These are phyloP conservation scores for Crotalus viridis DNA, from an alignment of 2,113 vertebrate species.

Conservation along the genomic window DNA sequence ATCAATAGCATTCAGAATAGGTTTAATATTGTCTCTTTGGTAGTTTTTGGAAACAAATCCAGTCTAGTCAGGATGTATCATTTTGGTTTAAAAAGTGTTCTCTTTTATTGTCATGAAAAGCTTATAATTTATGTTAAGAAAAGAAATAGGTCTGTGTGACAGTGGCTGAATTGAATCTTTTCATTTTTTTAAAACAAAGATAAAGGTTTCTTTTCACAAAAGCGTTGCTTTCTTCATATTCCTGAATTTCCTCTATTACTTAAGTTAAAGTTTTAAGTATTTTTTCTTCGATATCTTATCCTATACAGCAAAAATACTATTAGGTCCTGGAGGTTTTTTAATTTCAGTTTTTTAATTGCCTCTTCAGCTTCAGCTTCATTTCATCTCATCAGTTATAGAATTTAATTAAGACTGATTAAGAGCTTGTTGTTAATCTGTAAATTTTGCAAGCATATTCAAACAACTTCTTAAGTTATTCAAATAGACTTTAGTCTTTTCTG, in stretches of 20 bases:
- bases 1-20: neutral
- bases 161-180: neutral
- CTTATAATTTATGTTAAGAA: neutral
- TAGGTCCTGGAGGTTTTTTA: neutral
- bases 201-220: neutral
- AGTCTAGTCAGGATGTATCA: neutral
- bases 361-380: neutral
- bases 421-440: neutral
- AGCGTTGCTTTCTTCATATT: neutral
- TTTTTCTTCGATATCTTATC: neutral
- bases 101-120: neutral
- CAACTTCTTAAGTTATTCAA: neutral
- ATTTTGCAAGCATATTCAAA: neutral
- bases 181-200: neutral
- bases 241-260: neutral
- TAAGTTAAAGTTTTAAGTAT: neutral
- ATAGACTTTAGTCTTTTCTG: neutral
- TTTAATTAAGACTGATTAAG: neutral
- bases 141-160: neutral
- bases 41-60: neutral
- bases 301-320: neutral
- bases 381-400: neutral
- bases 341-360: neutral
- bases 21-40: neutral
- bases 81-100: neutral